Evolutionary conservation across 2,113 vertebrate genomes (phyloP).

Genomic region (Bujurquina vittata): DNA sequence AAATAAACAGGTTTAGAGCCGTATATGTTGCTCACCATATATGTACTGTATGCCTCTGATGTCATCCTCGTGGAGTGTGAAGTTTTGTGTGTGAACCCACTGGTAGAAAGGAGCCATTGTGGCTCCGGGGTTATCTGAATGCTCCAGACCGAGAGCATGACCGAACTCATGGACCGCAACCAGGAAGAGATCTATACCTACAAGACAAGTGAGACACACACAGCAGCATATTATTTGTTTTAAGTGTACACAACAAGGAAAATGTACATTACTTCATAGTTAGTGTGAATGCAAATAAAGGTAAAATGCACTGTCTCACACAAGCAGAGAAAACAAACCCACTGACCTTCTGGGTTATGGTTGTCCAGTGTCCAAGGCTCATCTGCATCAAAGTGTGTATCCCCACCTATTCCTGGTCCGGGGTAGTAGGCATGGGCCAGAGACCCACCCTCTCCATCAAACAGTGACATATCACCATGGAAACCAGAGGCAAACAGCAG

Average conservation of each 20-base stretch:
- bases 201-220: background rate
- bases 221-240: too few relatives aligned
- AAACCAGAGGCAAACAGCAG: constrained; percentile 95
- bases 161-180: constrained; percentile 91
- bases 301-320: background rate
- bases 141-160: constrained; percentile 93
- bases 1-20: background rate
- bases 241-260: background rate
- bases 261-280: rapidly evolving
- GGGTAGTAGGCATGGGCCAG: constrained; percentile 97
- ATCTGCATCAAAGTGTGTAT: constrained; percentile 93
- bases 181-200: constrained; percentile 94
- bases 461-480: constrained; percentile 96
- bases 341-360: constrained; percentile 85
- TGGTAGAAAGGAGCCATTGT: constrained; percentile 98
- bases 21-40: constrained; percentile 83
- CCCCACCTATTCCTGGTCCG: constrained; percentile 92
- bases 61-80: constrained; percentile 91
- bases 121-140: constrained; percentile 90
- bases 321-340: background rate
- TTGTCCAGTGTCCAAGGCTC: constrained; percentile 95
- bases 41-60: constrained; percentile 92
- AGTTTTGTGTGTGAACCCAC: constrained; percentile 91
- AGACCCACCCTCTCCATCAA: constrained; percentile 93
- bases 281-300: background rate